Base-by-base conservation (phyloP, 2,113 vertebrate genomes). In the Oryzias curvinotus region DNA sequence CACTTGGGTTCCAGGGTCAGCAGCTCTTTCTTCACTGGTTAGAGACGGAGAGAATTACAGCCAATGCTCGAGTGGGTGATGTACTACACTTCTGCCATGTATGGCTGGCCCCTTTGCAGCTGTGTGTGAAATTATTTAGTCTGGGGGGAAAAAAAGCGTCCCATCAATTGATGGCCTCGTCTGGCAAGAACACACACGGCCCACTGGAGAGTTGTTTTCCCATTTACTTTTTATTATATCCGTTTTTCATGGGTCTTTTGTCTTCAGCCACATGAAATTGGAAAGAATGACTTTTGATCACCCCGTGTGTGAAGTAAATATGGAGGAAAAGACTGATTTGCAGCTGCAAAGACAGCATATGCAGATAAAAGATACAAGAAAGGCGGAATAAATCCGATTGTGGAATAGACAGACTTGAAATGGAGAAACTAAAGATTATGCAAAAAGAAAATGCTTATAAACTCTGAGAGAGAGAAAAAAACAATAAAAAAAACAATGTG, bases 91-190 rank as follows among this genome's bases (percentile, higher is more conserved):
- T 19, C 44, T 57, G 48, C 7, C 7, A 80, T 75, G 83, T 75
- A 66, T 74, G 71, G 81, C 50, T 55, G 57, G 17, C 53, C 53
- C 60, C 48, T 63, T 69, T 25, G 62, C 65, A 67, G 75, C 68
- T 70, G 62, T 66, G 63, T 67, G 49, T 46, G 70, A 81, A 83
- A 77, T 78, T 52, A 84, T 85, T 82, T 80, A 82, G 64, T 72
- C 50, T 53, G 23, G 54, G 52, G 17, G 17, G 30, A 23, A 54
- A 54, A 57, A 53, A 62, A 68, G 57, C 7, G 62, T 26, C 48
- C 68, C 52, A 78, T 69, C 81, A 79, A 75, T 62, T 76, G 75
- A 85, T 76, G 57, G 66, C 15, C 26, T 36, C 4, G 19, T 17
- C 51, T 52, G 46, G 62, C 28, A 62, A 63, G 19, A 82, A 77